Evolutionary conservation across 2,113 vertebrate species (phyloP).

Genomic region (Phylloscopus trochiloides): DNA sequence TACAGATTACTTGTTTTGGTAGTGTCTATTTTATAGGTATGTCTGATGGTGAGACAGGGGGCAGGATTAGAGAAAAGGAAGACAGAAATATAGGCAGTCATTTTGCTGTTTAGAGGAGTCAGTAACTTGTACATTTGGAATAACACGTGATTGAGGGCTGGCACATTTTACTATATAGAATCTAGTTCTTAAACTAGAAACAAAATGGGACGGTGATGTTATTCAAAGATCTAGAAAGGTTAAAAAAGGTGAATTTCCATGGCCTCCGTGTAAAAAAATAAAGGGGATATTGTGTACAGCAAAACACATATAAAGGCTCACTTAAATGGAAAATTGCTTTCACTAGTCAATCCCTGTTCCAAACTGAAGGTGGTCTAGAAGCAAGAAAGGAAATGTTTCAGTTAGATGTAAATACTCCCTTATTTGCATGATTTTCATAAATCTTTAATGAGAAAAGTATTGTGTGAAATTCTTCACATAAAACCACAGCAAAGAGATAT

Average conservation of each 20-base stretch:
- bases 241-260: background rate
- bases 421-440: background rate
- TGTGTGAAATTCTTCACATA: background rate
- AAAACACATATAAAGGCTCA: background rate
- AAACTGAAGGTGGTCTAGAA: background rate
- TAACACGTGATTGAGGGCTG: background rate
- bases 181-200: conserved; percentile 17
- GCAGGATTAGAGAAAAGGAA: background rate
- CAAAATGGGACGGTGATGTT: background rate
- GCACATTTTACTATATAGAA: background rate
- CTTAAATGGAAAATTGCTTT: background rate
- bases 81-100: background rate
- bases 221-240: conserved; percentile 14
- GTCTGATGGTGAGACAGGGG: background rate
- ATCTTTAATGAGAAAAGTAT: background rate
- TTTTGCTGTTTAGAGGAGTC: background rate
- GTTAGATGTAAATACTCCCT: background rate
- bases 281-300: background rate
- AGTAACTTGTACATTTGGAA: background rate
- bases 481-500: background rate
- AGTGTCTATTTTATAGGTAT: background rate
- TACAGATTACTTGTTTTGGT: background rate
- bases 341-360: background rate
- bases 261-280: background rate
- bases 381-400: background rate